Base-by-base conservation (phyloP, 2,797 vertebrate genomes). In the Parambassis ranga region DNA sequence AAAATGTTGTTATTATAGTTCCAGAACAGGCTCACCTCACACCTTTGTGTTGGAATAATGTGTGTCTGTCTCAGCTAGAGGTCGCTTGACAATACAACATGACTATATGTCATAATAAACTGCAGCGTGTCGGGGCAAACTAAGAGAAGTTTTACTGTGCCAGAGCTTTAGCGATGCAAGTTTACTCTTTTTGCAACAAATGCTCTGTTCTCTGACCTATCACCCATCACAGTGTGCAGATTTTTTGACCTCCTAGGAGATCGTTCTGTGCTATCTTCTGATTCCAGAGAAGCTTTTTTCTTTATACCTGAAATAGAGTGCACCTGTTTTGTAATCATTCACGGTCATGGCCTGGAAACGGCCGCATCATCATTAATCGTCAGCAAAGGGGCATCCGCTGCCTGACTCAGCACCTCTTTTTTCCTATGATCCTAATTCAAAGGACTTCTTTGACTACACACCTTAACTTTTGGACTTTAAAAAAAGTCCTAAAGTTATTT, bases 361-460 rank as follows among this genome's bases (percentile, higher is more conserved):
- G 61, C 27, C 1, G 56, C 44, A 62, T 74, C 64, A 57, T 76
- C 63, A 81, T 69, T 74, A 79, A 82, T 81, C 6, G 20, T 44
- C 38, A 13, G 42, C 39, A 22, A 28, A 4, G 27, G 41, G 42
- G 68, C 52, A 42, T 67, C 30, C 57, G 10, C 41, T 16, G 18
- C 42, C 83, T 88, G 85, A 88, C 75, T 86, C 81, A 71, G 84
- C 76, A 14, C 37, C 43, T 79, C 24, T 8, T n/a, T 36, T 39
- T 23, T 28, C 37, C 37, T 16, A 8, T 44, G 67, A 61, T 71
- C 77, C 62, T 47, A 53, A 79, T 74, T 68, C 52, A 37, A 50
- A 71, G 47, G 32, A 75, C 43, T 62, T 56, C 39, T 32, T 26
- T 14, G 33, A 73, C 52, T 53, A 4, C 11, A 28, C 18, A 27